These are phyloP conservation scores for Caenorhabditis imperialis DNA, from an alignment of 2,888 invertebrate genomes.

Conservation along the genomic window DNA sequence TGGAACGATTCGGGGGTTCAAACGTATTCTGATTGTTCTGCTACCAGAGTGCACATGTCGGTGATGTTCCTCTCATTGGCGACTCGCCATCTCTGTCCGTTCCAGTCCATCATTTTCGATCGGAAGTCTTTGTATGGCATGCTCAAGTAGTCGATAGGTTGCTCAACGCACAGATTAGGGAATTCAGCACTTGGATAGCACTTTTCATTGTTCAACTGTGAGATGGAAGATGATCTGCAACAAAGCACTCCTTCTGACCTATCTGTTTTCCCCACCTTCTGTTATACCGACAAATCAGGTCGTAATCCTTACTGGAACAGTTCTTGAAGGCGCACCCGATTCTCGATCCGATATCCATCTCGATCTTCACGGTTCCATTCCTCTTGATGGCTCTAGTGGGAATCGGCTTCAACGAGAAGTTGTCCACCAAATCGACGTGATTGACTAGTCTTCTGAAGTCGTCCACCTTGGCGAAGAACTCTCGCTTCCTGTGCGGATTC, in stretches of 20 bases:
- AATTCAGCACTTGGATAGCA: conserved; percentile 1
- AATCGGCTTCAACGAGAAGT: conserved; percentile 2
- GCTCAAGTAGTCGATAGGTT: conserved; percentile 8
- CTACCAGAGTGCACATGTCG: conserved; percentile 18
- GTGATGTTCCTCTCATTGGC: conserved; percentile 8
- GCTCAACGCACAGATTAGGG: conserved; percentile 13
- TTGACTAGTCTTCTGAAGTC: not conserved
- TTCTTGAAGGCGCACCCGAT: conserved; percentile 16
- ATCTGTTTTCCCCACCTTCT: too few species aligned
- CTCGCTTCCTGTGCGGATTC: not conserved
- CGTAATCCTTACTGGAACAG: conserved; percentile 9
- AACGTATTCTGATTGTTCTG: conserved; percentile 8
- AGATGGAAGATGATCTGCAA: not conserved
- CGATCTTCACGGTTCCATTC: conserved; percentile 1
- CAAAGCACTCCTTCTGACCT: too few species aligned
- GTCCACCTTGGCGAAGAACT: not conserved
- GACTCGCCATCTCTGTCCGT: conserved; percentile 7
- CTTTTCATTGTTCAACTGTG: not conserved
- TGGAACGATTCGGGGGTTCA: too few species aligned
- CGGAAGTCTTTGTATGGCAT: conserved; percentile 3
- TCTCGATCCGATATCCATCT: conserved; percentile 20
- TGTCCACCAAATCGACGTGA: too few species aligned
- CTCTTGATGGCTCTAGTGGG: conserved; percentile 1
- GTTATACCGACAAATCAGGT: conserved; percentile 10
- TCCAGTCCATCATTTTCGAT: conserved; percentile 18